These are phyloP conservation scores for Nannoperca obscura DNA, from an alignment of 2,797 vertebrate species.

Conservation along the genomic window DNA sequence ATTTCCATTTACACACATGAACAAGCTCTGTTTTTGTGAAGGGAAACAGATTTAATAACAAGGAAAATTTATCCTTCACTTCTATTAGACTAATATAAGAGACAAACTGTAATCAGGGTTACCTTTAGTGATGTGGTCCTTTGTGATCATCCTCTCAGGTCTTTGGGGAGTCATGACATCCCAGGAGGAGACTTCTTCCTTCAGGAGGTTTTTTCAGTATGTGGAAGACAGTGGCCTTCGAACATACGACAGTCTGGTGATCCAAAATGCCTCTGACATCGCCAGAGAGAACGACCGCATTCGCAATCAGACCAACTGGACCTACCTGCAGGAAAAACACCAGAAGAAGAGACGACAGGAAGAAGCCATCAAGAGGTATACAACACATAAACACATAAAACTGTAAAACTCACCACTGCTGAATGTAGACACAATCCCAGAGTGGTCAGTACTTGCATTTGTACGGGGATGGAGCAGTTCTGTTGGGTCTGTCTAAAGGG, in stretches of 20 bases:
- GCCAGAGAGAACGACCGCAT: slow-evolving; percentile 90
- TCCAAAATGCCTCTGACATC: slow-evolving; percentile 93
- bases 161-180: slow-evolving; percentile 89
- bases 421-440: background rate
- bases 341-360: slow-evolving; percentile 95
- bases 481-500: background rate
- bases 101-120: background rate
- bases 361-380: slow-evolving; percentile 94
- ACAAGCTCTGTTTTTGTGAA: background rate
- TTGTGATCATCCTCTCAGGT: slow-evolving; percentile 64
- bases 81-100: background rate
- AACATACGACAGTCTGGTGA: slow-evolving; percentile 95
- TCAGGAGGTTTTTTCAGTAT: slow-evolving; percentile 92
- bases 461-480: too few relatives aligned
- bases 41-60: background rate
- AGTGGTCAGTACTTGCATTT: background rate
- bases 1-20: background rate
- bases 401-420: background rate
- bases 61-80: too few relatives aligned
- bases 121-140: background rate
- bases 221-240: slow-evolving; percentile 96
- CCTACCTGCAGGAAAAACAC: slow-evolving; percentile 95
- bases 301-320: slow-evolving; percentile 94
- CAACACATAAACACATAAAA: background rate
- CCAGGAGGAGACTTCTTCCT: slow-evolving; percentile 87